These are phyloP conservation scores for Selene dorsalis DNA, from an alignment of 2,797 vertebrate species.

Conservation along the genomic window DNA sequence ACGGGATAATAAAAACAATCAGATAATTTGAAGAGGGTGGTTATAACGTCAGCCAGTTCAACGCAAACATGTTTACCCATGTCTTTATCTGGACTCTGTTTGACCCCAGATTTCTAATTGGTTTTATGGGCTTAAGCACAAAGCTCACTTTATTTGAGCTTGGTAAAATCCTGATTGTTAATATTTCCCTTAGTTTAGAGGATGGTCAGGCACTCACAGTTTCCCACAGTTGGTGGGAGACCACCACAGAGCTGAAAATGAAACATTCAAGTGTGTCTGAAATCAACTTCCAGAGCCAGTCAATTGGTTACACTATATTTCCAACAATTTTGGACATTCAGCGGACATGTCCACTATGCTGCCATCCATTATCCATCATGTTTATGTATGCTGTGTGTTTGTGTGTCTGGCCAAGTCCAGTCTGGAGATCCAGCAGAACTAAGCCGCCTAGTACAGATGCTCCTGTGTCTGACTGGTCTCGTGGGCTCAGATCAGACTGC, in stretches of 20 bases:
- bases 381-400: conserved; percentile 41
- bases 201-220: conserved; percentile 13
- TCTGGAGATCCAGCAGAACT: conserved; percentile 36
- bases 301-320: conserved; percentile 26
- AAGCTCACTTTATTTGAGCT: conserved; percentile 30
- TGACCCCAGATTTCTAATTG: conserved; percentile 4
- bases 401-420: conserved; percentile 40
- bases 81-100: conserved; percentile 14
- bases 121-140: conserved; percentile 22
- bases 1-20: conserved; percentile 12
- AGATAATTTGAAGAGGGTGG: neutral
- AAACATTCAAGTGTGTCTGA: conserved; percentile 27
- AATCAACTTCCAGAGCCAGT: conserved; percentile 8
- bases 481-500: conserved; percentile 63
- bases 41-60: neutral
- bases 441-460: conserved; percentile 68
- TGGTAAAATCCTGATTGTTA: conserved; percentile 15
- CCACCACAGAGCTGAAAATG: conserved; percentile 19
- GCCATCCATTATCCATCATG: conserved; percentile 39
- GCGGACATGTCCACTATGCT: conserved; percentile 28
- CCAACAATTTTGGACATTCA: conserved; percentile 36
- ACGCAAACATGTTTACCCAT: neutral
- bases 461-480: conserved; percentile 68
- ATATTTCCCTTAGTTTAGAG: conserved; percentile 28
- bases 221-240: conserved; percentile 37